Conservation (phyloP, 2,888 invertebrate genomes). For the Lobophora halterata region DNA sequence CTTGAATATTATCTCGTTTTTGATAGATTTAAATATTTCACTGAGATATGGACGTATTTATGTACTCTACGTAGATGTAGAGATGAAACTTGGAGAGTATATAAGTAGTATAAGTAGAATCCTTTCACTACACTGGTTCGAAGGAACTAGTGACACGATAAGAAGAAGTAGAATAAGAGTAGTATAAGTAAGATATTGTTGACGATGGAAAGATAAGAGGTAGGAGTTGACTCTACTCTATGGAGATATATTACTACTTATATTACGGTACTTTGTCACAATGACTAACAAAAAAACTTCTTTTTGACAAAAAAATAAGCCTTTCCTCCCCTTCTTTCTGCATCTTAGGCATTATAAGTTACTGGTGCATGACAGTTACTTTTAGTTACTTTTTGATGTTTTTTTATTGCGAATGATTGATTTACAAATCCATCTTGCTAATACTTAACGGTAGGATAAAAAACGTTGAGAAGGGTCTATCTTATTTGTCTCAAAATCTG, state of each 20-base stretch:
- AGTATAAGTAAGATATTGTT: no score
- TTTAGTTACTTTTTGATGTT: slow-evolving; percentile 9
- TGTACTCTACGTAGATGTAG: no score
- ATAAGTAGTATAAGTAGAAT: no score
- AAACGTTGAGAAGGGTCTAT: neutral
- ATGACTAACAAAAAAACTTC: slow-evolving; percentile 37
- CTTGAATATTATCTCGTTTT: no score
- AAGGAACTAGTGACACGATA: no score
- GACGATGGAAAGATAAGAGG: no score
- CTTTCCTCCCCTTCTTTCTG: slow-evolving; percentile 19
- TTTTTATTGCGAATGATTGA: slow-evolving; percentile 30
- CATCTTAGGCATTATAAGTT: slow-evolving; percentile 13
- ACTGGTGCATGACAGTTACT: slow-evolving; percentile 27
- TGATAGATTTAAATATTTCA: no score
- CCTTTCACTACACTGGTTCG: no score
- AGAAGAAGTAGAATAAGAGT: no score
- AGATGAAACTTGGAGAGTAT: no score
- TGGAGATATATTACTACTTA: neutral
- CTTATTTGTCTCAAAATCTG: no score
- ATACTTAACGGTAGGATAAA: slow-evolving; percentile 9
- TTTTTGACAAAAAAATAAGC: slow-evolving; percentile 36
- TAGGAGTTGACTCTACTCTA: neutral
- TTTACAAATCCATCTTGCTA: slow-evolving; percentile 29
- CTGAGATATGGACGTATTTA: no score
- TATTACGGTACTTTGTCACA: slow-evolving; percentile 22